A percentile compares a stretch with the other conserved stretches of the same genome.
These are phyloP conservation scores for Laticauda laticaudata DNA, from an alignment of 2,113 vertebrate genomes.

Conservation along the genomic window DNA sequence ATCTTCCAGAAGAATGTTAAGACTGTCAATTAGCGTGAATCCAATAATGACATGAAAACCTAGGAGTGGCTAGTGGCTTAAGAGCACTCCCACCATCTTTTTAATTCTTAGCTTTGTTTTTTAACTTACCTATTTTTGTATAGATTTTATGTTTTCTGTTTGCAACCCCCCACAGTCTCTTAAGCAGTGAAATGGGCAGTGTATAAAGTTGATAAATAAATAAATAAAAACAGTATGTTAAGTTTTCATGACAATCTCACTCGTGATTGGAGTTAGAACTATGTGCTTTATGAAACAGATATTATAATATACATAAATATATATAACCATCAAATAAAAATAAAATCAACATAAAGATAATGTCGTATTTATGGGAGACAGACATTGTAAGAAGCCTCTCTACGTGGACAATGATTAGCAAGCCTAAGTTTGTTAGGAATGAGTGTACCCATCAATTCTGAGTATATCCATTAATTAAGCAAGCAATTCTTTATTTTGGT, in stretches of 20 bases:
- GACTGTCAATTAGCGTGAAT: too few relatives aligned
- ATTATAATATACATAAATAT: not conserved
- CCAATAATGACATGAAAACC: too few relatives aligned
- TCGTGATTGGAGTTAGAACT: not conserved
- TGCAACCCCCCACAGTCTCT: too few relatives aligned
- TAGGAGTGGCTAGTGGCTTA: too few relatives aligned
- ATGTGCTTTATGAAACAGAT: not conserved
- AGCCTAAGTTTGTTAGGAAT: too few relatives aligned
- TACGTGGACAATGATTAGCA: not conserved
- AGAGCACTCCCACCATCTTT: too few relatives aligned
- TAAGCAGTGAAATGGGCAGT: too few relatives aligned
- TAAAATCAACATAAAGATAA: not conserved
- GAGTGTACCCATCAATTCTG: too few relatives aligned
- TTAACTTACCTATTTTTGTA: not conserved
- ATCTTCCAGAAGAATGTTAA: too few relatives aligned
- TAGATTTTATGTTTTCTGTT: not conserved
- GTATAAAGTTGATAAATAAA: too few relatives aligned
- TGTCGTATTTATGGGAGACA: not conserved
- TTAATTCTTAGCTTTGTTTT: not conserved
- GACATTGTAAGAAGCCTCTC: not conserved
- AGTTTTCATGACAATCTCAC: not conserved
- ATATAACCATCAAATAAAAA: not conserved
- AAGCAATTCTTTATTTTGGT: too few relatives aligned
- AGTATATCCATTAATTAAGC: too few relatives aligned
- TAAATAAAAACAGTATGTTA: not conserved